phyloP scores from a whole-genome alignment of 2,888 invertebrate genomes.

The Limnephilus lunatus region DNA sequence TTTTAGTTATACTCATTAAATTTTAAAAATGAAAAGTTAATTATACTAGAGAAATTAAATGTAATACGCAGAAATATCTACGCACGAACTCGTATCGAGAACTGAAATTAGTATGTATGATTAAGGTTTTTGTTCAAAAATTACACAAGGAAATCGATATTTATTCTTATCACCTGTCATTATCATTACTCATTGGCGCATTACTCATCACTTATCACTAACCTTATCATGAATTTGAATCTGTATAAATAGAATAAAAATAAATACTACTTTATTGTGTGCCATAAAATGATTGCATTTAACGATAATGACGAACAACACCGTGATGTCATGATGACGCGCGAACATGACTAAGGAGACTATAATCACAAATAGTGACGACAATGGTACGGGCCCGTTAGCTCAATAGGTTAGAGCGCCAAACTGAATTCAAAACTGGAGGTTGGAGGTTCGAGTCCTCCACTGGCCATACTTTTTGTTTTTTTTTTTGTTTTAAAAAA shows the following conservation, averaged over 20 bases:
- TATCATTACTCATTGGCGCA: too few relatives aligned
- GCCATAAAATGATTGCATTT: background rate
- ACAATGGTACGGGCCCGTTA: slow-evolving; percentile 23
- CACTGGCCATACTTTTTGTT: background rate
- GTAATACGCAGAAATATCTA: too few relatives aligned
- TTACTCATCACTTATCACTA: too few relatives aligned
- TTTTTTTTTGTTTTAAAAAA: background rate
- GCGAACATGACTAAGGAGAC: background rate
- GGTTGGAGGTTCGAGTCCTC: slow-evolving; percentile 5
- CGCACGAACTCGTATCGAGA: too few relatives aligned
- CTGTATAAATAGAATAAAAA: background rate
- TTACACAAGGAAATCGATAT: background rate
- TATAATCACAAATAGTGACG: background rate
- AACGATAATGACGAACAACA: background rate
- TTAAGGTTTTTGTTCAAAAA: too few relatives aligned
- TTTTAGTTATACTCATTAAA: too few relatives aligned
- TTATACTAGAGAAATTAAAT: too few relatives aligned
- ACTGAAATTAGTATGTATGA: too few relatives aligned
- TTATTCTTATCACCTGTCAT: background rate
- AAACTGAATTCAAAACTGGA: background rate
- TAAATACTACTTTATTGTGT: too few relatives aligned
- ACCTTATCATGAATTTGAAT: background rate
- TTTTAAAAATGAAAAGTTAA: too few relatives aligned
- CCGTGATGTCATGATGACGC: background rate
- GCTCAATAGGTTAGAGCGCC: slow-evolving; percentile 60